These are phyloP conservation scores for Sebastes alutus DNA, from an alignment of 2,797 vertebrate species.

Conservation along the genomic window DNA sequence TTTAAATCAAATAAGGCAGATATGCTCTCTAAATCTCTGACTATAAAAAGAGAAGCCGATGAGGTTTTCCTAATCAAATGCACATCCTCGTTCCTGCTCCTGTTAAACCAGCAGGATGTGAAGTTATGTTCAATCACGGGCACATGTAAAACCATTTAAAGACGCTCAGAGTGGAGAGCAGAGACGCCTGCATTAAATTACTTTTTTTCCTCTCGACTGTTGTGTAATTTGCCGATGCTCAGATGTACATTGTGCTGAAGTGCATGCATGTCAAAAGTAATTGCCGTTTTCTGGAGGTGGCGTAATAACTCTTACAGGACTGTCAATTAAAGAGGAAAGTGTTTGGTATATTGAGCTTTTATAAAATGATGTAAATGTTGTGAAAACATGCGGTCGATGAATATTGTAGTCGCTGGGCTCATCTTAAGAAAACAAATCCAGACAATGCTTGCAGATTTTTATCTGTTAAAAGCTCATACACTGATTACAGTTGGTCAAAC, in stretches of 20 bases:
- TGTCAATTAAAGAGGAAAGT: slow-evolving; percentile 9
- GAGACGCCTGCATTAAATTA: slow-evolving; percentile 25
- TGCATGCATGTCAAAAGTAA: slow-evolving; percentile 18
- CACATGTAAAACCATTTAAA: slow-evolving; percentile 31
- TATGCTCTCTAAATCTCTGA: slow-evolving; percentile 5
- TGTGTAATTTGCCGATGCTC: slow-evolving; percentile 23
- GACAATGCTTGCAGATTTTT: slow-evolving; percentile 39
- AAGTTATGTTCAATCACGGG: slow-evolving; percentile 37
- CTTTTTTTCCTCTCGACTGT: slow-evolving; percentile 2
- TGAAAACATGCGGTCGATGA: neutral
- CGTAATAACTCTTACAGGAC: slow-evolving; percentile 5
- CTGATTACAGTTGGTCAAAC: slow-evolving; percentile 49
- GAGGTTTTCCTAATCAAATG: slow-evolving; percentile 21
- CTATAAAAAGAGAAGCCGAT: slow-evolving; percentile 7
- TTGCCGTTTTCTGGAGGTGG: slow-evolving; percentile 11
- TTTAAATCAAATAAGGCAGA: neutral
- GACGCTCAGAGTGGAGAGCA: slow-evolving; percentile 10
- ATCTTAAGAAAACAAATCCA: slow-evolving; percentile 30
- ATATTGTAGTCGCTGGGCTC: neutral
- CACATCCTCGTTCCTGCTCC: neutral
- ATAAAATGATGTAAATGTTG: neutral
- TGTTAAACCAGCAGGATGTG: slow-evolving; percentile 16
- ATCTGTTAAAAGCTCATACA: slow-evolving; percentile 45
- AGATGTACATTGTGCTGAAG: slow-evolving; percentile 25
- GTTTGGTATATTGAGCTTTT: neutral